phyloP scores from a whole-genome alignment of 2,888 invertebrate genomes.

The Callyntrura guangdongensis region DNA sequence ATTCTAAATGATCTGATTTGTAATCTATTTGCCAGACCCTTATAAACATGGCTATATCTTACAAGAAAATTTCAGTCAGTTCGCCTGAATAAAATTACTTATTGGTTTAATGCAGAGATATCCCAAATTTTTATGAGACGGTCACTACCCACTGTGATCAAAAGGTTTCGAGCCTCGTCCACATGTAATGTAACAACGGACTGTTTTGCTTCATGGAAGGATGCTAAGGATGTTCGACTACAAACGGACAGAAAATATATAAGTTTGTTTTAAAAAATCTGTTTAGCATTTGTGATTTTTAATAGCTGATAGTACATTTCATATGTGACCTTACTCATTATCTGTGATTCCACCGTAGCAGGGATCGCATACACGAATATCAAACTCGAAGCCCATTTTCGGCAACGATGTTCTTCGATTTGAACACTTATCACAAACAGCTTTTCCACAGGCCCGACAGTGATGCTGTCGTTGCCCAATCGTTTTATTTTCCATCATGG shows the following conservation, averaged over 20 bases:
- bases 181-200: conserved; percentile 94
- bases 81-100: conserved; percentile 43
- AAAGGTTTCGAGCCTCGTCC: conserved; percentile 94
- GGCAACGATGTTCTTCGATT: conserved; percentile 96
- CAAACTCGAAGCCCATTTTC: conserved; percentile 99
- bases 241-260: too few relatives aligned
- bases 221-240: conserved; percentile 92
- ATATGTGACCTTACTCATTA: conserved; percentile 89
- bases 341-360: conserved; percentile 94
- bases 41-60: not conserved
- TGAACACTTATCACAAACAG: conserved; percentile 97
- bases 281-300: too few relatives aligned
- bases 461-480: conserved; percentile 96
- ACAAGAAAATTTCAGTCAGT: conserved; percentile 59
- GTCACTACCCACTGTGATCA: conserved; percentile 98
- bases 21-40: not conserved
- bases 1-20: too few relatives aligned
- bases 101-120: conserved; percentile 89
- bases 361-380: conserved; percentile 97
- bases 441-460: conserved; percentile 93
- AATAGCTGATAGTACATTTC: not conserved
- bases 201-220: conserved; percentile 98
- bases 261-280: too few relatives aligned
- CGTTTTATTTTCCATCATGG: conserved; percentile 99
- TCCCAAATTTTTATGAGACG: conserved; percentile 98